A percentile compares a stretch with the other conserved stretches of the same genome.
phyloP scores from a whole-genome alignment of 23 tunicate genomes.

The Corella eumyota region DNA sequence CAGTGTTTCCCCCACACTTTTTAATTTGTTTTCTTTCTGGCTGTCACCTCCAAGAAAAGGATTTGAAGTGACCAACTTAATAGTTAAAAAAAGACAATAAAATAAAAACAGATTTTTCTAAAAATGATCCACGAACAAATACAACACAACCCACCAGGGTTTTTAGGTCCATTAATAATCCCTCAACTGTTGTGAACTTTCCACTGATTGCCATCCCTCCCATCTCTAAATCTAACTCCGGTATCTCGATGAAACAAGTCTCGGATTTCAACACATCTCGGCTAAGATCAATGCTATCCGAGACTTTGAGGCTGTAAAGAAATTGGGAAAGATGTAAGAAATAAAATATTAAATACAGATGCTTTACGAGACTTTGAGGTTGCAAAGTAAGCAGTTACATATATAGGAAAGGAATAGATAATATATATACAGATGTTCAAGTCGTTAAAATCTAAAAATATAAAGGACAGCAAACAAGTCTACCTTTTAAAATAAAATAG shows the following conservation, averaged over 20 bases:
- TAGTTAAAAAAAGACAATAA: neutral
- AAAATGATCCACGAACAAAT: neutral
- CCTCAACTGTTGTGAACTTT: constrained; percentile 96
- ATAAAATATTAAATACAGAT: neutral
- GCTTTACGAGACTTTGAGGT: too few relatives aligned
- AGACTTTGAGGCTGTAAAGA: constrained; percentile 25
- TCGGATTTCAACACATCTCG: constrained; percentile 87
- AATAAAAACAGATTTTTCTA: neutral
- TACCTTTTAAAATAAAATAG: too few relatives aligned
- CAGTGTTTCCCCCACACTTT: constrained; percentile 25
- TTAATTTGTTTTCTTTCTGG: constrained; percentile 11
- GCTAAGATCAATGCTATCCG: constrained; percentile 26
- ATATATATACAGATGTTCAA: too few relatives aligned
- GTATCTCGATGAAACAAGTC: constrained; percentile 63
- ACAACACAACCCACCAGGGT: constrained; percentile 11
- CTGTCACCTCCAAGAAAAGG: constrained; percentile 89
- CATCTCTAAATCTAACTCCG: constrained; percentile 66
- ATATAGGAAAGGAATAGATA: too few relatives aligned
- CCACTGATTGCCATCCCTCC: constrained; percentile 72
- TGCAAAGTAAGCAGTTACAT: too few relatives aligned
- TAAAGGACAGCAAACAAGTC: too few relatives aligned
- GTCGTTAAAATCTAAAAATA: too few relatives aligned
- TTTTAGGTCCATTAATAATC: constrained; percentile 55
- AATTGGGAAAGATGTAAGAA: neutral
- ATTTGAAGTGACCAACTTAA: constrained; percentile 44